A percentile compares a stretch with the other conserved stretches of the same genome.
These are phyloP conservation scores for Pyralis farinalis DNA, from an alignment of 2,888 invertebrate genomes.

Conservation along the genomic window DNA sequence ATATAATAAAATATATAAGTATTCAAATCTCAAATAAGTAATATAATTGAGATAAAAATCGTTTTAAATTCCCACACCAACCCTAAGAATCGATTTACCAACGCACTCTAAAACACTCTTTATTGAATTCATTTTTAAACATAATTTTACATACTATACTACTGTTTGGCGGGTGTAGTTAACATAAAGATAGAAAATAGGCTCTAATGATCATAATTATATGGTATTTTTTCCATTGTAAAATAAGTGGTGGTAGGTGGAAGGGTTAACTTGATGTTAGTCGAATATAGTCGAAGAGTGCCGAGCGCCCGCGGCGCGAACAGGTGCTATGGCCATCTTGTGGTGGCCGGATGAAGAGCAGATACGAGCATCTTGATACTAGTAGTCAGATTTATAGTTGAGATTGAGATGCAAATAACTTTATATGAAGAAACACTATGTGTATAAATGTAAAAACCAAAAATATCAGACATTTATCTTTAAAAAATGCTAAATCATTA, in stretches of 20 bases:
- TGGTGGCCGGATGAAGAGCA: constrained; percentile 52
- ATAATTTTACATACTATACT: too few relatives aligned
- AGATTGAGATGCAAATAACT: constrained; percentile 1
- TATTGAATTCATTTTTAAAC: too few relatives aligned
- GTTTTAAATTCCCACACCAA: constrained; percentile 8
- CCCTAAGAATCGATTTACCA: background rate
- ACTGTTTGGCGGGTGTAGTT: too few relatives aligned
- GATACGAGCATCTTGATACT: constrained; percentile 40
- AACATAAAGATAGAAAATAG: constrained; percentile 1
- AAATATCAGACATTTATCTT: too few relatives aligned
- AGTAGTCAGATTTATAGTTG: constrained; percentile 9
- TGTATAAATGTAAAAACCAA: too few relatives aligned
- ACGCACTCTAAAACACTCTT: background rate
- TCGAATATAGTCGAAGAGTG: constrained; percentile 38
- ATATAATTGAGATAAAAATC: constrained; percentile 7
- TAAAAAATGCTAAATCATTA: too few relatives aligned
- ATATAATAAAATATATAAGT: background rate
- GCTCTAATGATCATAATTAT: background rate
- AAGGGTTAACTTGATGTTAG: constrained; percentile 31
- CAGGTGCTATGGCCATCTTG: constrained; percentile 68
- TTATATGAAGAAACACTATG: too few relatives aligned
- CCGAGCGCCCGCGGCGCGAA: constrained; percentile 53
- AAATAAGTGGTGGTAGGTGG: background rate
- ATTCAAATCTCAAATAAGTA: background rate
- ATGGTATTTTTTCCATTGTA: background rate